Evolutionary conservation across 1,140 invertebrate genomes (phyloP).

Genomic region (Chrysomallon squamiferum): DNA sequence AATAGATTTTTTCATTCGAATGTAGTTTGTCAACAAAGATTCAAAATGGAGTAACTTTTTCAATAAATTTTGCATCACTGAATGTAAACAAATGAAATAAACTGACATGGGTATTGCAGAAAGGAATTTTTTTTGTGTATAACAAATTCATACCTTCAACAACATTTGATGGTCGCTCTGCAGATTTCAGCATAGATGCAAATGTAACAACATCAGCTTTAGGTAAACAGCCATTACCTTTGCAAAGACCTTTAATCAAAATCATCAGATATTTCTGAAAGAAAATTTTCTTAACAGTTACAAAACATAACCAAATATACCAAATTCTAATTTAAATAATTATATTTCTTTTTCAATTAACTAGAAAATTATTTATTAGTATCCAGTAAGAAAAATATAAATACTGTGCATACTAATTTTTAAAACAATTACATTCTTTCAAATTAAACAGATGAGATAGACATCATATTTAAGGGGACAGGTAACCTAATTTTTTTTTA

Average conservation of each 20-base stretch:
- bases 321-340: neutral
- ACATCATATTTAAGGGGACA: too few relatives aligned
- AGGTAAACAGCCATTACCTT: slow-evolving; percentile 50
- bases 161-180: slow-evolving; percentile 70
- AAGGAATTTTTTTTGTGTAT: too few relatives aligned
- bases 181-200: slow-evolving; percentile 73
- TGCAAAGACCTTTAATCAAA: slow-evolving; percentile 60
- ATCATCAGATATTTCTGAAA: slow-evolving; percentile 61
- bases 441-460: too few relatives aligned
- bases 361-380: neutral
- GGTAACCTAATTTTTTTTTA: too few relatives aligned
- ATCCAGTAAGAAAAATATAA: neutral
- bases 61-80: too few relatives aligned
- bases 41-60: too few relatives aligned
- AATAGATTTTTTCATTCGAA: too few relatives aligned
- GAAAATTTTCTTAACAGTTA: neutral
- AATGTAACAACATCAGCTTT: slow-evolving; percentile 69
- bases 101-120: too few relatives aligned
- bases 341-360: neutral
- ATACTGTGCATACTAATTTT: neutral
- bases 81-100: too few relatives aligned
- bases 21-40: too few relatives aligned
- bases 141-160: slow-evolving; percentile 62
- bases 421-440: too few relatives aligned
- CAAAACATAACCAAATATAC: neutral